phyloP scores from a whole-genome alignment of 2,888 invertebrate genomes.

The Deladenus siricidicola region DNA sequence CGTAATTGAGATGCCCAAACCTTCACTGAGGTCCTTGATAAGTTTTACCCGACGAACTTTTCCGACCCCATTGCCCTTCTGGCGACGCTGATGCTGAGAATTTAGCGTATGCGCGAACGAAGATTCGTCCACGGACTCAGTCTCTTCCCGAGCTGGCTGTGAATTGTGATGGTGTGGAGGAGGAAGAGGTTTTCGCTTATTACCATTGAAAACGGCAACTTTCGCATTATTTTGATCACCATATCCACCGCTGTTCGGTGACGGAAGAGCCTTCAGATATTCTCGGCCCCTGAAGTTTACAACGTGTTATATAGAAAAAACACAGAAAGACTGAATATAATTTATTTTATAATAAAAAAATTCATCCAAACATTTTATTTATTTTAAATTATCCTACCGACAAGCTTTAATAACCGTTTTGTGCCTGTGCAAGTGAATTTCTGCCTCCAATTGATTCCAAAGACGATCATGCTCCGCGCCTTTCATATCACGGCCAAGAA shows the following conservation, averaged over 20 bases:
- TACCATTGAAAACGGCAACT: too few relatives aligned
- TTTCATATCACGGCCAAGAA: conserved; percentile 71
- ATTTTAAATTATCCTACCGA: too few relatives aligned
- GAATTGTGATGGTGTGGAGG: too few relatives aligned
- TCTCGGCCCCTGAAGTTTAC: conserved; percentile 10
- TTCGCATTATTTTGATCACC: too few relatives aligned
- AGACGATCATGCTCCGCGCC: conserved; percentile 71
- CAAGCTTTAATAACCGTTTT: conserved; percentile 59
- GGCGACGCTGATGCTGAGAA: conserved; percentile 22
- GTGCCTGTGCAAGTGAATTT: conserved; percentile 67
- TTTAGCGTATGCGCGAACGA: too few relatives aligned
- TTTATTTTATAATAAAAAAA: neutral
- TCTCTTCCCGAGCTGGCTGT: too few relatives aligned
- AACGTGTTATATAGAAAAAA: neutral
- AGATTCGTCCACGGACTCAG: too few relatives aligned
- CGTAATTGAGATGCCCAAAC: too few relatives aligned
- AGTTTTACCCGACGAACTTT: conserved; percentile 61
- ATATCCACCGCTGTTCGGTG: neutral
- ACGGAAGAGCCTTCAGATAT: neutral
- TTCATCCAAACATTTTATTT: neutral
- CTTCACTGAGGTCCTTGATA: conserved; percentile 68
- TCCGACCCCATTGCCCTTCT: conserved; percentile 57
- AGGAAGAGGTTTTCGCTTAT: too few relatives aligned
- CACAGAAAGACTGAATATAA: neutral
- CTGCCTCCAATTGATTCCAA: conserved; percentile 74